Conservation (phyloP, 2,797 vertebrate species). For the Linurgus olivaceus region DNA sequence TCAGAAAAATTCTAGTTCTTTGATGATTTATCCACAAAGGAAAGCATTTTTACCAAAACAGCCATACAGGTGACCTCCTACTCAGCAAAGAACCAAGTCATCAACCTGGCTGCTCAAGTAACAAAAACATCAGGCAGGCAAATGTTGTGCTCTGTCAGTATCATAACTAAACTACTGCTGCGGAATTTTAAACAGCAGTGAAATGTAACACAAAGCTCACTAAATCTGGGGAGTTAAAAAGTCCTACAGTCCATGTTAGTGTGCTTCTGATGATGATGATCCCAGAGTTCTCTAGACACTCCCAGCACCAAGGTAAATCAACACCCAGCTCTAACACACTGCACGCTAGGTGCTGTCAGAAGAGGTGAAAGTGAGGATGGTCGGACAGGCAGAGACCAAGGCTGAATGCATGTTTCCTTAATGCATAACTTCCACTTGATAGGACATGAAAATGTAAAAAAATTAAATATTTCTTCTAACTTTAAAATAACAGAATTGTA, state of each 20-base stretch:
- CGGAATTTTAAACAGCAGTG: background rate
- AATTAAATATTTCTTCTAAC: background rate
- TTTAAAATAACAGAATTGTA: background rate
- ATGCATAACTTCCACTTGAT: background rate
- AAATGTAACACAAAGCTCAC: background rate
- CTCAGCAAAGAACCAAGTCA: background rate
- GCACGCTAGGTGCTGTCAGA: background rate
- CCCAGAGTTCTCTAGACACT: background rate
- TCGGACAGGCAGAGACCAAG: background rate
- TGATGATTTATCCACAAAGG: background rate
- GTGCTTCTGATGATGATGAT: background rate
- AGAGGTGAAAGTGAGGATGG: background rate
- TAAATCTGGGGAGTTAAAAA: background rate
- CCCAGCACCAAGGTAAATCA: background rate
- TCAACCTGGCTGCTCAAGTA: background rate
- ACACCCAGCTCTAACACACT: fast-evolving
- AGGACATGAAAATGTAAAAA: background rate
- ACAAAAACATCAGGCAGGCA: background rate
- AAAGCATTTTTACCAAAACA: background rate
- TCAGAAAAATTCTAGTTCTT: background rate
- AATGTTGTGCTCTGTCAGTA: background rate
- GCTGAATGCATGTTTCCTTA: background rate
- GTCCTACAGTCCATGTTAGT: background rate
- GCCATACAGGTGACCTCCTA: background rate
- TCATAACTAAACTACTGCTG: background rate